A percentile compares a stretch with the other conserved stretches of the same genome.
These are phyloP conservation scores for Cheilosia urbana DNA, from an alignment of 2,888 invertebrate genomes.

Conservation along the genomic window DNA sequence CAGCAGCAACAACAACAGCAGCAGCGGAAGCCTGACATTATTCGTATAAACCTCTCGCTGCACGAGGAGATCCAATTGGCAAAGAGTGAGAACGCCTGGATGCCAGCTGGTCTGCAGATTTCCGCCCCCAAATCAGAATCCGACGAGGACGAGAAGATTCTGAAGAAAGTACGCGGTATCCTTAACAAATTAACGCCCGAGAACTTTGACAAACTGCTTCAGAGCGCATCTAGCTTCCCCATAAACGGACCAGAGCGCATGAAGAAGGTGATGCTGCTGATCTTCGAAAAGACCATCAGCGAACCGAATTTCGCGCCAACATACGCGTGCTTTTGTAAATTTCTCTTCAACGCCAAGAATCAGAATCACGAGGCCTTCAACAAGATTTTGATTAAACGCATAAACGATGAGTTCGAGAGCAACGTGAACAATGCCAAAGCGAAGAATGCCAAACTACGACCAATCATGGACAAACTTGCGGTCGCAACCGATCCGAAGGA, in stretches of 20 bases:
- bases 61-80: constrained; percentile 82
- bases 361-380: constrained; percentile 80
- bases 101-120: constrained; percentile 79
- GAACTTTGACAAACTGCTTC: constrained; percentile 81
- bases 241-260: constrained; percentile 80
- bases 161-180: constrained; percentile 82
- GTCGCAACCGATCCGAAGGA: constrained; percentile 78
- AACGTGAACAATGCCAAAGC: constrained; percentile 82
- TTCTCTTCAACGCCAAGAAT: constrained; percentile 81
- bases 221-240: constrained; percentile 80
- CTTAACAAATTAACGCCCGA: constrained; percentile 82
- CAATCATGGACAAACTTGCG: constrained; percentile 79
- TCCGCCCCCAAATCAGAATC: constrained; percentile 69
- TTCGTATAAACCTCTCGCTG: constrained; percentile 81
- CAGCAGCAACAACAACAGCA: constrained; percentile 70
- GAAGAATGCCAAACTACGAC: constrained; percentile 80
- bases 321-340: constrained; percentile 82
- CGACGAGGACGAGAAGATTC: constrained; percentile 79
- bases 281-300: constrained; percentile 82
- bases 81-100: constrained; percentile 82
- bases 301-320: constrained; percentile 82
- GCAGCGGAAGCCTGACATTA: constrained; percentile 79
- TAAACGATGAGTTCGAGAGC: constrained; percentile 81
- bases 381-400: constrained; percentile 79
- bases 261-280: constrained; percentile 81